Base-by-base conservation (phyloP, 2,797 vertebrate genomes). In the Cephalopachus bancanus region DNA sequence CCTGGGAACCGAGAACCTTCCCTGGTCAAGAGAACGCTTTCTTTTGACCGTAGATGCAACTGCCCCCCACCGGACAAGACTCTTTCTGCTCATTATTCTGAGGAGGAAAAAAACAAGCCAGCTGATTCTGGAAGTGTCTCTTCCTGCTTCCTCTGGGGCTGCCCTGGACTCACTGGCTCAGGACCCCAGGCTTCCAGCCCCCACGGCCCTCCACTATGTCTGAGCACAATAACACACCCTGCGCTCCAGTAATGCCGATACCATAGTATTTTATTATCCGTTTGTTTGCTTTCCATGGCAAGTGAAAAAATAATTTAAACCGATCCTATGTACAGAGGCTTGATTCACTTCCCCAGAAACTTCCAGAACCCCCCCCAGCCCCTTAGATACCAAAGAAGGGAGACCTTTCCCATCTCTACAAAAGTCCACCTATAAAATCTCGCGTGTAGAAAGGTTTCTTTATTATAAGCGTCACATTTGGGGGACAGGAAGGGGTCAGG, bases 231-330 rank as follows among this genome's bases (percentile, higher is more conserved):
- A 89, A 96, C 57, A 89, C 71, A 94, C 65, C 91, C 65, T 57
- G 17, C 8, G 75, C 83, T 88, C 76, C 57, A n/a, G 76, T 84
- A 78, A 69, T 26, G 86, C 96, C 96, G 67, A 62, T 80, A 67
- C 64, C 94, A 92, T 62, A 87, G 86, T 65, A 83, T 94, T 98
- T 98, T 95, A 97, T 98, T 98, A 72, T 83, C 94, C 33, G 6
- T 53, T 96, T 86, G 65, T 91, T 98, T 95, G 94, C 91, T 96
- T 98, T 98, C 98, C 98, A 97, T 96, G 98, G 98, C 97, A 98
- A 98, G 97, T 98, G 98, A 98, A 98, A 98, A 98, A 98, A 98
- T 98, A 98, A 98, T 98, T 98, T 98, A 98, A 98, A 97, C 97
- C 94, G 49, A 96, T 98, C 94, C 94, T 98, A 98, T 98, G 97